Conservation (phyloP, 2,888 invertebrate species). For the Homarus gammarus region DNA sequence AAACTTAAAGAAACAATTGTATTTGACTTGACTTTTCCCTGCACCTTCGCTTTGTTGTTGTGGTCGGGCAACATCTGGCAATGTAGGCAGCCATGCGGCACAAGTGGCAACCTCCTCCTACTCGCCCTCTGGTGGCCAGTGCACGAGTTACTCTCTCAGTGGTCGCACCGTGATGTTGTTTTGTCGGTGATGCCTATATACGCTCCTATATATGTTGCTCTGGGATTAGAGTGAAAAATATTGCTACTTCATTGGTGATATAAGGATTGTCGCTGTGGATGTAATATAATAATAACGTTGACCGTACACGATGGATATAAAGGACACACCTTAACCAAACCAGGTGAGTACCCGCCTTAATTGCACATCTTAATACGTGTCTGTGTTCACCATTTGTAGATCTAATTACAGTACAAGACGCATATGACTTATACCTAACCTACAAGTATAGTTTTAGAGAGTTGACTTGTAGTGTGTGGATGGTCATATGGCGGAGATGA, state of each 20-base stretch:
- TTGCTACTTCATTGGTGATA: not conserved
- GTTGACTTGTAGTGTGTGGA: not conserved
- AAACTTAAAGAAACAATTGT: no score
- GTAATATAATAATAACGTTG: not conserved
- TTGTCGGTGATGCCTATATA: conserved; percentile 28
- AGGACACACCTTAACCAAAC: not conserved
- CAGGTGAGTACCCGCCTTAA: conserved; percentile 11
- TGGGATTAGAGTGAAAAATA: not conserved
- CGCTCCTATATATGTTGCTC: not conserved
- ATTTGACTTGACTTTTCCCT: no score
- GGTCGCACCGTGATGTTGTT: conserved; percentile 33
- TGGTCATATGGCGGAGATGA: conserved; percentile 17
- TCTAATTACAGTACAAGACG: no score
- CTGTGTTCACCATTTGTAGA: no score
- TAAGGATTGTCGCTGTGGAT: not conserved
- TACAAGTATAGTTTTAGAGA: no score
- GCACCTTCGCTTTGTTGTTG: no score
- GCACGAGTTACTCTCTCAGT: conserved; percentile 52
- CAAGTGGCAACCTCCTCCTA: conserved; percentile 40
- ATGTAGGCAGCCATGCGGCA: conserved; percentile 43
- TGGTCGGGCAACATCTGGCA: conserved; percentile 23
- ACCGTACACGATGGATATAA: not conserved
- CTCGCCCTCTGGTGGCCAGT: conserved; percentile 62
- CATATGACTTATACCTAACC: no score
- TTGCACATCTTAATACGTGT: no score